Conservation (phyloP, 2,888 invertebrate species). For the Polia nebulosa region DNA sequence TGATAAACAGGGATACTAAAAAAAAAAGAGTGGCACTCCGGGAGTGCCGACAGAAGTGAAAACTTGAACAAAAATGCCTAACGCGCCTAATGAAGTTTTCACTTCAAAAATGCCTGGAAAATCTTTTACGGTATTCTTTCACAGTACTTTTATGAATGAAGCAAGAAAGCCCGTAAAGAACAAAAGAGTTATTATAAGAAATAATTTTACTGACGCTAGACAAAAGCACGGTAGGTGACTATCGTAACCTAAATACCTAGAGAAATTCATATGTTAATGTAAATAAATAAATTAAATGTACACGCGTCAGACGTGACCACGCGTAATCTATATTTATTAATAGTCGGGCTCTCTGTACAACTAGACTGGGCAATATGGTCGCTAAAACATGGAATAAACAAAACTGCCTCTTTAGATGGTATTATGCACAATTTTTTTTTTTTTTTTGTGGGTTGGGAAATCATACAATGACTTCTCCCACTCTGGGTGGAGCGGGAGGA, state of each 20-base stretch:
- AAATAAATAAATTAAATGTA: slow-evolving; percentile 44
- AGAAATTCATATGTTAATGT: slow-evolving; percentile 40
- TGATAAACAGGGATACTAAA: neutral
- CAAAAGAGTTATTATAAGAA: slow-evolving; percentile 9
- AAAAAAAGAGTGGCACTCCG: too few species aligned
- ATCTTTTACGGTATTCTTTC: too few species aligned
- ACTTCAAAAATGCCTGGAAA: neutral
- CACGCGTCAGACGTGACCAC: slow-evolving; percentile 65
- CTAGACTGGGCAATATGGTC: neutral
- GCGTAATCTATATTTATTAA: slow-evolving; percentile 52
- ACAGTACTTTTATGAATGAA: slow-evolving; percentile 18
- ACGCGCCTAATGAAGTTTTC: too few species aligned
- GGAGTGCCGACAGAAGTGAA: too few species aligned
- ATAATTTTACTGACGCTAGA: neutral
- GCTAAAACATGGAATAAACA: neutral
- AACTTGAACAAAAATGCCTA: too few species aligned
- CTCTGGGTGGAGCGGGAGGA: too few species aligned
- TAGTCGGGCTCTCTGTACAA: neutral
- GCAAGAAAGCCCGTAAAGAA: neutral
- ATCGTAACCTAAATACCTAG: slow-evolving; percentile 24
- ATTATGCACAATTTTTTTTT: neutral
- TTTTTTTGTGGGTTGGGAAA: too few species aligned
- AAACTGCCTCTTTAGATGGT: too few species aligned
- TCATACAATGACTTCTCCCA: too few species aligned
- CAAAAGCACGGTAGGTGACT: slow-evolving; percentile 16